Evolutionary conservation across 2,113 vertebrate species (phyloP).

Genomic region (Malurus elegans): DNA sequence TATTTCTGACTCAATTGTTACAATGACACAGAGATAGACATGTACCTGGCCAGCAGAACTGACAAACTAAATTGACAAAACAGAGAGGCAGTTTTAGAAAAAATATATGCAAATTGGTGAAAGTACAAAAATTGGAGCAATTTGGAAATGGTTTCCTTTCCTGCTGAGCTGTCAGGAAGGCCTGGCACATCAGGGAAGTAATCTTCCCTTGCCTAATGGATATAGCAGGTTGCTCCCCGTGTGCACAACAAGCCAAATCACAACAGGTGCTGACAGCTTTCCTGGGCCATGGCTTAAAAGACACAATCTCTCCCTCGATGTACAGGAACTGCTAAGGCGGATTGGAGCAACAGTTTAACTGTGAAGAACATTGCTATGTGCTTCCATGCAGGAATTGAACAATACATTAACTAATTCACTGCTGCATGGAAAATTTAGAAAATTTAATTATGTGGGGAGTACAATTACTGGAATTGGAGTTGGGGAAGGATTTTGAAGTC

Average conservation of each 20-base stretch:
- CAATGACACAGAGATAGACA: not conserved
- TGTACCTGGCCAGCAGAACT: not conserved
- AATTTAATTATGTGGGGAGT: not conserved
- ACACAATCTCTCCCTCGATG: not conserved
- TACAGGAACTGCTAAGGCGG: not conserved
- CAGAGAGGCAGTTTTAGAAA: not conserved
- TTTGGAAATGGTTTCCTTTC: not conserved
- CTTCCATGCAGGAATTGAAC: not conserved
- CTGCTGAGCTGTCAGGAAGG: not conserved
- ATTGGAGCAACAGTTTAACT: not conserved
- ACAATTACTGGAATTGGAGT: not conserved
- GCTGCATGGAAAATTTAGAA: not conserved
- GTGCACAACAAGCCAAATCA: not conserved
- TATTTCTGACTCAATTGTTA: not conserved
- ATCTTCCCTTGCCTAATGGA: not conserved
- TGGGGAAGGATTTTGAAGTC: not conserved
- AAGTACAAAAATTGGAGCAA: not conserved
- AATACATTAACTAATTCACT: not conserved
- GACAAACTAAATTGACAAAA: not conserved
- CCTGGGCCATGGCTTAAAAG: not conserved
- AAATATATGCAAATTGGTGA: not conserved
- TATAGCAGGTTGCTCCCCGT: fast-evolving
- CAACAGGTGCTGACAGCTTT: not conserved
- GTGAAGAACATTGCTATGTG: not conserved
- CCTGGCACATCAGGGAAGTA: not conserved